Percentiles rank a stretch among this genome's conserved stretches.
Conservation (phyloP, 1,140 invertebrate genomes). For the Calephelis virginiensis region DNA sequence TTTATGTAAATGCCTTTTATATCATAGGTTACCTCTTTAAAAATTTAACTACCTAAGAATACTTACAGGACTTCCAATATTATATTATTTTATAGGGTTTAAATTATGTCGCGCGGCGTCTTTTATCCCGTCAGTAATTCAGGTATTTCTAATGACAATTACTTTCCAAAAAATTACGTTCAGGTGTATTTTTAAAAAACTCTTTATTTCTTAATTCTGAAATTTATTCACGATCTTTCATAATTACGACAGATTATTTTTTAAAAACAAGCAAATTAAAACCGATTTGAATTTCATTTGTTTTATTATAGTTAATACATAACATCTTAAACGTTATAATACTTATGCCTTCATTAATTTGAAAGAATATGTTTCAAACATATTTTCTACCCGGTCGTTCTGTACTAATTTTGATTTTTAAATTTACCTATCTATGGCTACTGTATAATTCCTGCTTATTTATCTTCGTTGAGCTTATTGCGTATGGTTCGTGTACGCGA, state of each 20-base stretch:
- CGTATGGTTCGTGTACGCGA: slow-evolving; percentile 52
- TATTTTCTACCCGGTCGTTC: not conserved
- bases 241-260: too few species aligned
- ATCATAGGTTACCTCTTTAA: slow-evolving; percentile 74
- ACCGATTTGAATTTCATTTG: too few species aligned
- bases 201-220: too few species aligned
- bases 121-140: slow-evolving; percentile 31
- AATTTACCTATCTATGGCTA: slow-evolving; percentile 34
- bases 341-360: not conserved
- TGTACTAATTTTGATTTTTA: slow-evolving; percentile 21
- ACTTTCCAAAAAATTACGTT: not conserved
- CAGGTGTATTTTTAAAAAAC: too few species aligned
- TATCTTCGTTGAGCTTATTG: slow-evolving; percentile 52
- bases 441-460: slow-evolving; percentile 39
- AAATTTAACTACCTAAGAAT: slow-evolving; percentile 75
- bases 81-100: slow-evolving; percentile 52
- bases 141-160: not conserved
- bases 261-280: too few species aligned
- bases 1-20: slow-evolving; percentile 72
- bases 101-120: slow-evolving; percentile 60
- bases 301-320: too few species aligned
- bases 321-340: too few species aligned
- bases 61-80: slow-evolving; percentile 37
- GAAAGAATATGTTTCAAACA: not conserved
- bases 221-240: too few species aligned